These are phyloP conservation scores for Brachionus calyciflorus DNA, from an alignment of 1,140 invertebrate species.

Conservation along the genomic window DNA sequence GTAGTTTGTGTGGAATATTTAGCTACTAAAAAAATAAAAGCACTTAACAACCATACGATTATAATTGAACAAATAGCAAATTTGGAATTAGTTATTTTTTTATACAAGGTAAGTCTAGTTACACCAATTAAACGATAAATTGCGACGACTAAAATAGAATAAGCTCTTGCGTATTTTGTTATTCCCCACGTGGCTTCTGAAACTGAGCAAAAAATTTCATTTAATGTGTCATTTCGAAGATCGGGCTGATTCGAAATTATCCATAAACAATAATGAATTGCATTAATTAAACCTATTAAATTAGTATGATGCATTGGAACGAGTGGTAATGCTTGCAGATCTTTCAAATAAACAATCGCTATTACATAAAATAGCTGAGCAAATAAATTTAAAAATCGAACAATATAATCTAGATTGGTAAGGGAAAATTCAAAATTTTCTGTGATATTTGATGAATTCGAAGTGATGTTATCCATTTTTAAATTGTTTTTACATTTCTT, in stretches of 20 bases:
- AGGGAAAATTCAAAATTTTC: too few relatives aligned
- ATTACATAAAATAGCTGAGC: not conserved
- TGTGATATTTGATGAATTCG: too few relatives aligned
- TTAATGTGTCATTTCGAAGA: not conserved
- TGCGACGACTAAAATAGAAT: not conserved
- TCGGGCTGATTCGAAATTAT: not conserved
- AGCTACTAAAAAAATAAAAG: not conserved
- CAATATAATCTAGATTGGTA: not conserved
- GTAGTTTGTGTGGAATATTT: not conserved
- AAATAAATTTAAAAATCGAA: not conserved
- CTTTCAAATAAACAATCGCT: not conserved
- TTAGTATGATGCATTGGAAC: conserved; percentile 28
- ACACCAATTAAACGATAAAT: conserved; percentile 9
- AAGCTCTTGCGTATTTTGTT: conserved; percentile 12
- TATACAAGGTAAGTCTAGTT: not conserved
- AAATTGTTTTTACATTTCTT: too few relatives aligned
- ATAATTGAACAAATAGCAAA: not conserved
- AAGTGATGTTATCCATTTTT: too few relatives aligned
- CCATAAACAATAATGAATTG: conserved; percentile 6
- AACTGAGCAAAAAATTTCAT: not conserved
- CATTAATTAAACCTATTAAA: not conserved
- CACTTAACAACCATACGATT: not conserved
- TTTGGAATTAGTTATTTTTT: not conserved
- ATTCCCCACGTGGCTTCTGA: not conserved
- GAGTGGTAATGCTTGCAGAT: not conserved